Percentiles rank a stretch among this genome's conserved stretches.
Evolutionary conservation across 1,140 invertebrate species (phyloP).

Genomic region (Aphaenogaster rudis): DNA sequence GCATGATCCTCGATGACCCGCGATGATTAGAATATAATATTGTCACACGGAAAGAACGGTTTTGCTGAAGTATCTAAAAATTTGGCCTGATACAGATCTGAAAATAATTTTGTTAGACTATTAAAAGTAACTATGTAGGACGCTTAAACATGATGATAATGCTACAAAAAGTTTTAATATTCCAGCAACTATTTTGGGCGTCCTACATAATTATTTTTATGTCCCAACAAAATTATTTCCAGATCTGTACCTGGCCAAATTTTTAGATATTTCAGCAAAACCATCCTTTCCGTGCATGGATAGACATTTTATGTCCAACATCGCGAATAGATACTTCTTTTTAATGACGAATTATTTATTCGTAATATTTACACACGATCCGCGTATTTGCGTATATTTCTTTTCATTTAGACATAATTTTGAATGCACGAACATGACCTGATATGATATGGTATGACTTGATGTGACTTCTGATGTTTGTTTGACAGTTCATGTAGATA

Average conservation of each 20-base stretch:
- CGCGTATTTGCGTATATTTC: slow-evolving; percentile 12
- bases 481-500: not conserved
- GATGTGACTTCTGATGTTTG: not conserved
- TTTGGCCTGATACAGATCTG: no score
- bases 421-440: not conserved
- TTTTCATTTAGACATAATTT: not conserved
- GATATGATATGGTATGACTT: not conserved
- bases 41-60: not conserved
- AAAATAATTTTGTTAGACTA: no score
- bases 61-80: no score
- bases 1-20: not conserved
- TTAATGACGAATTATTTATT: slow-evolving; percentile 20
- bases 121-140: no score
- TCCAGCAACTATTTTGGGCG: no score
- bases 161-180: no score
- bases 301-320: not conserved
- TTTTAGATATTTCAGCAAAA: no score
- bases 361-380: not conserved
- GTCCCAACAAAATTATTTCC: no score
- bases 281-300: no score
- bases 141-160: no score
- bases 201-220: no score
- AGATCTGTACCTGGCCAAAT: no score
- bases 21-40: not conserved
- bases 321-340: not conserved